Evolutionary conservation across 1,140 invertebrate species (phyloP).

Genomic region (Meteorus sp.): DNA sequence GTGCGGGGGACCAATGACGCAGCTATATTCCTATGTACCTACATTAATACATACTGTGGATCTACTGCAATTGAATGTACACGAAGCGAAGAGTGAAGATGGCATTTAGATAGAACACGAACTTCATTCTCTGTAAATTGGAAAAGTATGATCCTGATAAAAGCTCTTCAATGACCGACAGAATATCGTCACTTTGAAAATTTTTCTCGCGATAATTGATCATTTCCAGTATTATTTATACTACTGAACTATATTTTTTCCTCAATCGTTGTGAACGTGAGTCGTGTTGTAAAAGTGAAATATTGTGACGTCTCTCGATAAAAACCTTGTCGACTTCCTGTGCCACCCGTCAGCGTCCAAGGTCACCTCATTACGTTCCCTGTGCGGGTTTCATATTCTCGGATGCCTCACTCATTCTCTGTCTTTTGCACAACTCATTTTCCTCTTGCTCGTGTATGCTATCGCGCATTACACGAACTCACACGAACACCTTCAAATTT

Average conservation of each 20-base stretch:
- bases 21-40: slow-evolving; percentile 13
- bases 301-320: slow-evolving; percentile 37
- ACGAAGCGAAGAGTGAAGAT: too few species aligned
- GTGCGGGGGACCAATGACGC: slow-evolving; percentile 36
- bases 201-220: too few species aligned
- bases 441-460: background rate
- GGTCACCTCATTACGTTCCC: slow-evolving; percentile 50
- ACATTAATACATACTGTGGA: slow-evolving; percentile 14
- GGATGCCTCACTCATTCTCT: slow-evolving; percentile 24
- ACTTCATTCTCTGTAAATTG: too few species aligned
- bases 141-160: too few species aligned
- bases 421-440: slow-evolving; percentile 23
- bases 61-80: background rate
- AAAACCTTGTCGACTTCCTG: slow-evolving; percentile 60
- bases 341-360: slow-evolving; percentile 53
- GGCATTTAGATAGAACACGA: too few species aligned
- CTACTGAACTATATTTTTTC: background rate
- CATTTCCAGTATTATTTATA: too few species aligned
- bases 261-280: too few species aligned
- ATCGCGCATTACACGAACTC: too few species aligned
- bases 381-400: slow-evolving; percentile 40
- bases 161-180: too few species aligned
- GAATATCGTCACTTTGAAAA: too few species aligned
- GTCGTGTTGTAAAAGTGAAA: background rate
- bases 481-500: too few species aligned